A percentile compares a stretch with the other conserved stretches of the same genome.
Conservation (phyloP, 1,140 invertebrate species). For the Hypothenemus hampei region DNA sequence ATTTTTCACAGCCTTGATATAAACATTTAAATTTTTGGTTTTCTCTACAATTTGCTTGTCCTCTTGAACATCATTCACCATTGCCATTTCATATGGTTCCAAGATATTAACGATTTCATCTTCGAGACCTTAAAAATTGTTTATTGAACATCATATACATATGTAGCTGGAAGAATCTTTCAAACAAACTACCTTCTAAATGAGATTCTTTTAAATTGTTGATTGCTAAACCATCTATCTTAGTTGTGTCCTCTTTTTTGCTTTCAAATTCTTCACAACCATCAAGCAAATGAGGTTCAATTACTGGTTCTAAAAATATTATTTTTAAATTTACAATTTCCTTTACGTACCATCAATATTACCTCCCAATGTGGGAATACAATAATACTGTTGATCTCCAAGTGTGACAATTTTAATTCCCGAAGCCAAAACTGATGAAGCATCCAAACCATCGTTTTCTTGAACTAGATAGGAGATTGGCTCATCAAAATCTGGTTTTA, state of each 20-base stretch:
- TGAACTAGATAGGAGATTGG: constrained; percentile 6
- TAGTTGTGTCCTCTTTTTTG: too few relatives aligned
- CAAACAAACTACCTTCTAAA: not conserved
- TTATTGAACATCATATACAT: too few relatives aligned
- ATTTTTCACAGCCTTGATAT: constrained; percentile 50
- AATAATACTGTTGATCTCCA: constrained; percentile 27
- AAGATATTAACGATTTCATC: not conserved
- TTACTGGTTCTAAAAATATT: too few relatives aligned
- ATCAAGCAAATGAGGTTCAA: too few relatives aligned
- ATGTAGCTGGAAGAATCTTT: too few relatives aligned
- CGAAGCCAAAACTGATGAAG: constrained; percentile 9
- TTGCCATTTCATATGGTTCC: constrained; percentile 15
- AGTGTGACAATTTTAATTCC: constrained; percentile 30
- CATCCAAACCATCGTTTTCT: not conserved
- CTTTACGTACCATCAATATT: too few relatives aligned
- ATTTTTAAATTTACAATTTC: too few relatives aligned
- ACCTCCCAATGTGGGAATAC: too few relatives aligned
- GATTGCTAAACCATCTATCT: not conserved
- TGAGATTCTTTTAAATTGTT: not conserved
- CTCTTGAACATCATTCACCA: constrained; percentile 4
- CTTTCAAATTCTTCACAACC: too few relatives aligned
- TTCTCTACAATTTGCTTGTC: not conserved
- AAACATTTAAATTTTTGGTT: constrained; percentile 41
- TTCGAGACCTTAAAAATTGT: too few relatives aligned
- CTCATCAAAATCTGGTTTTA: constrained; percentile 9